Evolutionary conservation across 2,888 invertebrate species (phyloP).

Genomic region (Euplexia lucipara): DNA sequence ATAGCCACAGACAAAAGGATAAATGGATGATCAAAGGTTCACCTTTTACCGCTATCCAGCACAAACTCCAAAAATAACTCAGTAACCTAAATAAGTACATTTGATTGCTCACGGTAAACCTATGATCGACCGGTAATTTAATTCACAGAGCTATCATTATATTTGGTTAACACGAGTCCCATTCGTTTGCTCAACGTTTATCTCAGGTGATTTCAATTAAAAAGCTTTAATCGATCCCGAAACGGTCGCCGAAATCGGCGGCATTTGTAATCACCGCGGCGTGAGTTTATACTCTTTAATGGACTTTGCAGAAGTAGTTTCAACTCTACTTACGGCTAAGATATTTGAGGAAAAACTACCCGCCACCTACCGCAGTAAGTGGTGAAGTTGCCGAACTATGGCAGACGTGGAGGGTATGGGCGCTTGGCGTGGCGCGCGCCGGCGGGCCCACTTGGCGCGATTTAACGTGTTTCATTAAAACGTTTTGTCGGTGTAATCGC

Average conservation of each 20-base stretch:
- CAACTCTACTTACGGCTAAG: conserved; percentile 90
- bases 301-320: conserved; percentile 89
- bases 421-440: conserved; percentile 68
- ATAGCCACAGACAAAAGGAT: conserved; percentile 38
- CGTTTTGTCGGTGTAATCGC: conserved; percentile 91
- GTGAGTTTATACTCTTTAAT: conserved; percentile 90
- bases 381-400: conserved; percentile 87
- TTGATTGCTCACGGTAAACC: conserved; percentile 28
- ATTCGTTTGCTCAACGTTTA: conserved; percentile 69
- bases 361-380: conserved; percentile 86
- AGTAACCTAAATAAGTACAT: conserved; percentile 33
- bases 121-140: conserved; percentile 50
- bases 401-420: conserved; percentile 72
- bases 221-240: conserved; percentile 84
- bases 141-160: conserved; percentile 63
- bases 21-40: conserved; percentile 44
- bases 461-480: conserved; percentile 90
- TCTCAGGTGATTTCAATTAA: conserved; percentile 85
- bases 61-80: conserved; percentile 43
- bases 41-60: conserved; percentile 32
- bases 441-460: conserved; percentile 87
- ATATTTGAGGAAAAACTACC: conserved; percentile 90
- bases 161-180: conserved; percentile 49
- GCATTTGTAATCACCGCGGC: conserved; percentile 88
- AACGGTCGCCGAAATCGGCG: conserved; percentile 86